Evolutionary conservation across 2,888 invertebrate genomes (phyloP), one percentile per base, ranked within the genome.

Genomic region (Thelaira solivaga): DNA sequence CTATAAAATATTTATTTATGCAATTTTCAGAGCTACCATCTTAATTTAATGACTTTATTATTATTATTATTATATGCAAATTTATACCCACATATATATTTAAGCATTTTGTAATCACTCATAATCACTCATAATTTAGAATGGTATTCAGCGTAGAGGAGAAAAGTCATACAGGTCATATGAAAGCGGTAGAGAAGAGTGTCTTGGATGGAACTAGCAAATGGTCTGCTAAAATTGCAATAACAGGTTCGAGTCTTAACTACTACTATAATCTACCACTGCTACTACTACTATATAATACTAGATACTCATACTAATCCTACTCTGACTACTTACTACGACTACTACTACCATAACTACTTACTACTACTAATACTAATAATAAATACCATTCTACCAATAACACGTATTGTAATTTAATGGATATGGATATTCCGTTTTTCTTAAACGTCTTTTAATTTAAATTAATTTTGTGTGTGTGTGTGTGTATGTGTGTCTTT

Each of bases 211-310:
- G 99, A 88, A 99, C 98, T 84, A 98, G 98, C 90, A 99, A 99
- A 92, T 99, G 99, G 99, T 98, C 98, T 88, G 98, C 98, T 88
- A 99, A 99, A 93, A 98, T 99, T 91, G 98, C 97, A 90, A 98
- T 99, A 91, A 99, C 98, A 95, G 98, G 98, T 98, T 95, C 94
- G 96, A 83, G 82, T 81, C 76, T 71, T 47, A 73, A 59, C 20
- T 59, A 59, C 31, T 51, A 43, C 34, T 68, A 16, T 29, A n/a
- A n/a, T 55, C 20, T 34, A 22, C 41, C 45, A 53, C 51, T 31
- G 26, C 16, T 62, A 34, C 6, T 47, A 34, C 29, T 26, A 22
- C 22, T 45, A n/a, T n/a, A n/a, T n/a, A n/a, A n/a, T n/a, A 49
- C 39, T 39, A 13, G n/a, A 13, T 39, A 39, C 36, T 16, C 16